Base-by-base conservation (phyloP, 92 coral and sea anemone genomes). In the Epizoanthus ramosus region DNA sequence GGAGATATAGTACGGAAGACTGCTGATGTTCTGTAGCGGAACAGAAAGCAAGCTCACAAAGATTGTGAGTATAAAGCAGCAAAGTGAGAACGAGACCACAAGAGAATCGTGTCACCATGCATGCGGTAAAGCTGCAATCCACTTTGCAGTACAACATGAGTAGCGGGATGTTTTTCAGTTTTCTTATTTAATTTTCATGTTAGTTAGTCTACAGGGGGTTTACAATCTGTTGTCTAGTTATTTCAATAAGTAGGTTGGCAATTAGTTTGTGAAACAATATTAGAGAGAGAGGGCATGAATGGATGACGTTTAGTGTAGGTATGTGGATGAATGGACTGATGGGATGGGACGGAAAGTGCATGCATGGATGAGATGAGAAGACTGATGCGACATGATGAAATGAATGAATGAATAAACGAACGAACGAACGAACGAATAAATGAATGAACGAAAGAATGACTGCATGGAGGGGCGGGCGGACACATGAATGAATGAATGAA, bases 1-100 rank as follows among this genome's bases (percentile, higher is more conserved):
- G 43, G 75, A 71, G 50, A 71, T 15, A 71, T 71, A 71, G 75
- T 71, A 71, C 19, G 75, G 75, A 71, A 71, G 75, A n/a, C 75
- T 71, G 75, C 56, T 45, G 75, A 71, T 71, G 23, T 71, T 71
- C 75, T 71, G 75, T 17, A 47, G 75, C 50, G 57, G 75, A 45
- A 71, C 57, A 71, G 75, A 43, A 71, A 54, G 75, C 17, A 71
- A 71, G 75, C 75, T 43, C 23, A 67, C 72, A 67, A 28, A 65
- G 72, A 16, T 21, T 15, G 31, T 15, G 72, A 25, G 71, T 12
- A 66, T 12, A 66, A 10, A 21, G 33, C 13, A 66, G 18, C 39
- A 64, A 64, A 64, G 15, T 64, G 39, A 66, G 39, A 67, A 67
- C 23, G 6, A 41, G 10, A 25, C 53, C 41, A 0, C 37, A 68